Conservation (phyloP, 2,888 invertebrate species). For the Achlya flavicornis region DNA sequence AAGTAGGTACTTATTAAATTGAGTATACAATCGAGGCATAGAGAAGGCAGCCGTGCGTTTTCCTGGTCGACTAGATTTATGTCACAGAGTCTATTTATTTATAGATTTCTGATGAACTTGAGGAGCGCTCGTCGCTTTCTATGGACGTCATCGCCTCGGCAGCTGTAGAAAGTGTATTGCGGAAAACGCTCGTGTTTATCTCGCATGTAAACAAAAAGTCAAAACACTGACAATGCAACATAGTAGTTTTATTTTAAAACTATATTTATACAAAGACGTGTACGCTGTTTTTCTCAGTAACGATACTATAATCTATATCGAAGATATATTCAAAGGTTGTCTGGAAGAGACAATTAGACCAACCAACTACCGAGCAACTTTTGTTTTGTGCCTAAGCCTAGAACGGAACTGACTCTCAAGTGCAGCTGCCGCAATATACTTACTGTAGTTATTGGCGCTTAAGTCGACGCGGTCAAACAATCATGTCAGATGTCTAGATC, state of each 20-base stretch:
- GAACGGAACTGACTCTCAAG: too few species aligned
- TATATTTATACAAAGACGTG: too few species aligned
- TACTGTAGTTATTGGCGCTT: too few species aligned
- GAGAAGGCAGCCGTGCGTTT: neutral
- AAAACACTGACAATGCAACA: neutral
- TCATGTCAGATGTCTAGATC: too few species aligned
- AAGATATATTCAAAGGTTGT: too few species aligned
- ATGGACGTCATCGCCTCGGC: slow-evolving; percentile 19
- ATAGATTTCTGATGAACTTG: slow-evolving; percentile 45
- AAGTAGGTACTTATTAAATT: neutral
- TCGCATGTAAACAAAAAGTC: neutral
- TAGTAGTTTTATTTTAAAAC: neutral
- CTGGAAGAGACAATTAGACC: too few species aligned
- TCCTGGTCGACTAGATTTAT: slow-evolving; percentile 7
- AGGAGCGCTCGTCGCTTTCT: slow-evolving; percentile 44
- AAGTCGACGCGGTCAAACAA: too few species aligned
- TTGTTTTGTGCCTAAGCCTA: too few species aligned
- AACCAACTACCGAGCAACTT: too few species aligned
- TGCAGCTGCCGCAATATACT: too few species aligned
- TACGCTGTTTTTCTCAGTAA: too few species aligned
- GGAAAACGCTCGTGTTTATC: slow-evolving; percentile 17
- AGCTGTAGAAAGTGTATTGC: slow-evolving; percentile 39
- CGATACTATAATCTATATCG: too few species aligned
- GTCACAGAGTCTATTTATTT: slow-evolving; percentile 34
- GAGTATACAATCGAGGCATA: neutral